Evolutionary conservation across 2,113 vertebrate genomes (phyloP).

Genomic region (Sminthopsis crassicaudata): DNA sequence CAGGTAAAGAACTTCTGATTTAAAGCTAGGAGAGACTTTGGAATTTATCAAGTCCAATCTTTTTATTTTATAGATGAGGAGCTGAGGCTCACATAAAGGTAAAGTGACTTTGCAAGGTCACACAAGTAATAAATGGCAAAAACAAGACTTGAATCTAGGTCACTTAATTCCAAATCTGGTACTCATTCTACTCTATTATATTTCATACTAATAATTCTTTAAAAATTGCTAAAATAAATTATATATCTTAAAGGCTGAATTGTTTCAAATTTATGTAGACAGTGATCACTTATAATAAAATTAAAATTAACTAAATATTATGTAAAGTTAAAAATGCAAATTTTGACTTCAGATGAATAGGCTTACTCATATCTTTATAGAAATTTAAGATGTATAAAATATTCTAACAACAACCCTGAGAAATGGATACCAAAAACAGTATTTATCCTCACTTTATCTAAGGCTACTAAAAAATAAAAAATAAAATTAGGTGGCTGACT

Average conservation of each 20-base stretch:
- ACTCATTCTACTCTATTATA: background rate
- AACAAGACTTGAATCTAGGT: background rate
- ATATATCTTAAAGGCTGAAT: background rate
- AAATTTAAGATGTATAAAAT: background rate
- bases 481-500: background rate
- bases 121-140: background rate
- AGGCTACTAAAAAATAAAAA: background rate
- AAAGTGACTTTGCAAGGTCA: background rate
- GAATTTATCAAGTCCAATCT: background rate
- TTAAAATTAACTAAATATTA: background rate
- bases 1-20: background rate
- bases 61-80: background rate
- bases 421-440: background rate
- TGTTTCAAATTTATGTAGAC: background rate
- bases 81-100: background rate
- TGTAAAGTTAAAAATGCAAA: background rate
- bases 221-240: background rate
- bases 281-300: background rate
- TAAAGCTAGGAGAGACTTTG: background rate
- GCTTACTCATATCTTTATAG: background rate
- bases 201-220: background rate
- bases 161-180: background rate
- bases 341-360: background rate
- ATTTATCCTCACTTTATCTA: background rate
- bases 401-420: background rate